Percentiles rank a stretch among this genome's conserved stretches.
phyloP scores from a whole-genome alignment of 2,888 invertebrate genomes.

The Mythimna loreyi region DNA sequence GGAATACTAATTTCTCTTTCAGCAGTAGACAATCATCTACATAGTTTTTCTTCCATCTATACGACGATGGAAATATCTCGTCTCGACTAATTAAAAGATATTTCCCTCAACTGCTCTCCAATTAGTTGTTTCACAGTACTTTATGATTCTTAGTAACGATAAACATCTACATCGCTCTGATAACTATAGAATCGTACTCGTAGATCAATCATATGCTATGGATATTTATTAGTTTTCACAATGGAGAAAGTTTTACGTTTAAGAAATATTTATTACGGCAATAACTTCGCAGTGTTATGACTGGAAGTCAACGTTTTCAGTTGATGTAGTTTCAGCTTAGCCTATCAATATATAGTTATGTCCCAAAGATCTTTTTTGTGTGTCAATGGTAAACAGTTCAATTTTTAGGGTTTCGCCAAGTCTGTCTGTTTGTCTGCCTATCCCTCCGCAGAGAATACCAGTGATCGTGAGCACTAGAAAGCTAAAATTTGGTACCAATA shows the following conservation, averaged over 20 bases:
- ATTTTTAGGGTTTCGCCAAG: too few species aligned
- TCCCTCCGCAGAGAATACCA: too few species aligned
- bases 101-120: slow-evolving; percentile 37
- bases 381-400: too few species aligned
- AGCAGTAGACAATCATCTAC: neutral
- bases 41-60: slow-evolving; percentile 24
- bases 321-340: neutral
- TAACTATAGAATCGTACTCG: slow-evolving; percentile 57
- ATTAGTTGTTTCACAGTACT: slow-evolving; percentile 54
- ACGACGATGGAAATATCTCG: slow-evolving; percentile 17
- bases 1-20: slow-evolving; percentile 1
- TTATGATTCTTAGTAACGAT: slow-evolving; percentile 56
- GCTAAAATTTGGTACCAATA: too few species aligned
- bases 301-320: neutral
- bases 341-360: too few species aligned
- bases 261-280: slow-evolving; percentile 16
- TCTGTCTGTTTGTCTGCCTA: too few species aligned
- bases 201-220: slow-evolving; percentile 54
- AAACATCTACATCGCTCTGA: slow-evolving; percentile 60
- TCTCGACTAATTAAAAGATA: slow-evolving; percentile 46
- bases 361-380: too few species aligned
- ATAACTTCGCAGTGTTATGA: slow-evolving; percentile 10
- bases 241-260: slow-evolving; percentile 42
- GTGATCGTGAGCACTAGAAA: too few species aligned
- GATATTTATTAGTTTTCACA: slow-evolving; percentile 54